Evolutionary conservation across 2,888 invertebrate genomes (phyloP).

Genomic region (Euzophera pinguis): DNA sequence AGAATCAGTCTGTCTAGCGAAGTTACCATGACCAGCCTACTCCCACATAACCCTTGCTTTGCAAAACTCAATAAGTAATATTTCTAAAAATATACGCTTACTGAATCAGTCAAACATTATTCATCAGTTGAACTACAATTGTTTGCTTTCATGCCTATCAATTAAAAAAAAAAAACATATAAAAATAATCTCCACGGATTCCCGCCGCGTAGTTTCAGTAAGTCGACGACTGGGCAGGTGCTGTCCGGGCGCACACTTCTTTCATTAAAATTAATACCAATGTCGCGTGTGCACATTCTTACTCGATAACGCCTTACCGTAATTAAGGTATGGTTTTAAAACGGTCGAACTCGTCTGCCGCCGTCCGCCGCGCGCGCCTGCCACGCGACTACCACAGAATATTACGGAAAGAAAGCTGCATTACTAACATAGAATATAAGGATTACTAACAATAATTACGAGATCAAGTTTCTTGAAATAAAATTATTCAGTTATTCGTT

Average conservation of each 20-base stretch:
- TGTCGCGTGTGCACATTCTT: slow-evolving; percentile 80
- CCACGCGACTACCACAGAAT: slow-evolving; percentile 54
- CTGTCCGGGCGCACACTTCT: slow-evolving; percentile 70
- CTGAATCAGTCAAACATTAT: too few species aligned
- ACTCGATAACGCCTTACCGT: slow-evolving; percentile 77
- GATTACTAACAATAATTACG: too few species aligned
- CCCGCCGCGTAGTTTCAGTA: slow-evolving; percentile 54
- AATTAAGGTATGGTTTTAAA: slow-evolving; percentile 72
- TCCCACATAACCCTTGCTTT: too few species aligned
- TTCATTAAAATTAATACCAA: slow-evolving; percentile 80
- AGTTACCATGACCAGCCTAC: too few species aligned
- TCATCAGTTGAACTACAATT: too few species aligned
- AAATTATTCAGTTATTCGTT: too few species aligned
- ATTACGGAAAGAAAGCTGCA: background rate
- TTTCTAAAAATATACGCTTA: too few species aligned
- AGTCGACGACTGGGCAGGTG: slow-evolving; percentile 70
- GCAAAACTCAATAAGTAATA: too few species aligned
- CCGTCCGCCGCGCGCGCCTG: slow-evolving; percentile 42
- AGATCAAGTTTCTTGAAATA: too few species aligned
- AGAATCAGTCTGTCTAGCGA: too few species aligned
- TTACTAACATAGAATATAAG: background rate
- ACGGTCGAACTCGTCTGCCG: slow-evolving; percentile 47
- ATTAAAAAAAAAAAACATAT: background rate
- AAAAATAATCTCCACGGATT: slow-evolving; percentile 25
- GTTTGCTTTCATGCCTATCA: background rate